Percentiles rank a stretch among this genome's conserved stretches.
Evolutionary conservation across 1,140 invertebrate genomes (phyloP).

Genomic region (Zaprionus davidi): DNA sequence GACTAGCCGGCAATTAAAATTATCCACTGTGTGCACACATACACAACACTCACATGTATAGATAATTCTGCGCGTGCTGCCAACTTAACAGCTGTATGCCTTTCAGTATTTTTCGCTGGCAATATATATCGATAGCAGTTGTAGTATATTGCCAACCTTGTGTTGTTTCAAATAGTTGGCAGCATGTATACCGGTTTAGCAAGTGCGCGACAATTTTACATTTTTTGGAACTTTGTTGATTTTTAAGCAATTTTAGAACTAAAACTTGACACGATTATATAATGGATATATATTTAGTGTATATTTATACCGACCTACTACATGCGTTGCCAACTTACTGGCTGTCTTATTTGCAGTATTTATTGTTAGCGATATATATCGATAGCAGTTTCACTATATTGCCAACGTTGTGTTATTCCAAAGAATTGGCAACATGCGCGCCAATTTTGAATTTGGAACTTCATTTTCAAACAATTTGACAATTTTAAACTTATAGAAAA

Average conservation of each 20-base stretch:
- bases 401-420: no score
- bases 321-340: no score
- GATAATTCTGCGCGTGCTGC: background rate
- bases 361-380: no score
- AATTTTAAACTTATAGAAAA: no score
- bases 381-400: no score
- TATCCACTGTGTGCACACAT: background rate
- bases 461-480: no score
- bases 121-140: background rate
- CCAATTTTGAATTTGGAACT: no score
- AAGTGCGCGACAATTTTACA: background rate
- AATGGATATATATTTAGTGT: background rate
- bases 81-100: background rate
- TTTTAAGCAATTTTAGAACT: background rate
- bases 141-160: background rate
- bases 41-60: background rate
- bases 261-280: background rate
- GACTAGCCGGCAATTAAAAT: conserved; percentile 21
- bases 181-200: background rate
- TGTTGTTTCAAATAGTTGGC: background rate
- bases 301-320: no score
- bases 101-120: conserved; percentile 17
- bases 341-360: no score
- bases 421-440: no score
- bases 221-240: background rate